Evolutionary conservation across 2,113 vertebrate species (phyloP), one percentile per base, ranked within the genome.

Genomic region (Smithornis capensis): DNA sequence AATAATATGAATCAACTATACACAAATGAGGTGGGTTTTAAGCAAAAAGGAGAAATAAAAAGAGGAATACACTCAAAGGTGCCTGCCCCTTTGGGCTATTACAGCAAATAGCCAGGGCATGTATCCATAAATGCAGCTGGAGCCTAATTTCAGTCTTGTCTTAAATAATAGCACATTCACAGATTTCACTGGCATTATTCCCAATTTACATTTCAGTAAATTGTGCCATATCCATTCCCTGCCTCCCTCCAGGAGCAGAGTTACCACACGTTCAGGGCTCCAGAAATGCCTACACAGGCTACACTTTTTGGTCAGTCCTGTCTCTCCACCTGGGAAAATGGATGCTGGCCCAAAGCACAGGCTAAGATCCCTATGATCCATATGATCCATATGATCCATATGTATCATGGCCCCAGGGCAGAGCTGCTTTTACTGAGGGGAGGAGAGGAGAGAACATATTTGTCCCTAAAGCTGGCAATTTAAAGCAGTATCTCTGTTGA

Each of bases 1-100:
- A 94, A 79, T 87, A 71, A 78, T 71, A 62, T 19, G 15, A 91
- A 87, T 28, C 93, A 94, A 49, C 68, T 37, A 10, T 2, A 75
- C 75, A n/a, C 49, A 92, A 82, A 79, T 60, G 62, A 78, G 53
- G 77, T 49, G 74, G 50, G 59, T 63, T 93, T 81, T 80, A 94
- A 87, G 59, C 55, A 77, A 90, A 92, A 91, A 83, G 75, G 75
- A 89, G 90, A 87, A 85, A 56, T 62, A 67, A 76, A 92, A 92
- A 44, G 59, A 78, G 69, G 42, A 76, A 85, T 69, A 47, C 33
- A 14, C 53, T 79, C 74, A 60, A 76, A 94, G 91, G 84, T 91
- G 91, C 50, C 68, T 35, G 81, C 29, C 79, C 57, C 70, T 71
- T 65, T 55, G 55, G 82, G 87, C 91, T 89, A 63, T 87, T 63